Base-by-base conservation (phyloP, 2,797 vertebrate species). In the Discoglossus pictus region DNA sequence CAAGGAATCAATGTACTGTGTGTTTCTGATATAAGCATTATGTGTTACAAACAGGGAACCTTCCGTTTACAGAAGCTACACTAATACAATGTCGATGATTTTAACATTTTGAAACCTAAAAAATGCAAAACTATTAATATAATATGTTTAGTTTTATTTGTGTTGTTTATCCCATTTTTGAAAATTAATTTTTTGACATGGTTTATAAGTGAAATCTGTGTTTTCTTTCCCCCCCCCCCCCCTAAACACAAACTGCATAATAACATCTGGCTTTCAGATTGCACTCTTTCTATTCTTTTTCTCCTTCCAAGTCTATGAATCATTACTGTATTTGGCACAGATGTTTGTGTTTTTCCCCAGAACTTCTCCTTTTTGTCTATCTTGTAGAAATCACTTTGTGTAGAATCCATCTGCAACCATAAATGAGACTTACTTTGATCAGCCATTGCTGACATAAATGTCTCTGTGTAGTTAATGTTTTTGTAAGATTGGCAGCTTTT, bases 301-400 rank as follows among this genome's bases (percentile, higher is more conserved):
- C 35, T 7, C 10, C n/a, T n/a, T n/a, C 15, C 76, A 80, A 69
- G 25, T 9, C 55, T 77, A 73, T 79, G 84, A 86, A 38, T 80
- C 80, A 79, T 73, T 72, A 74, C 77, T 63, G 23, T 72, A 54
- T 47, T 46, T 60, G 63, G 73, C 25, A 40, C 68, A 76, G 56
- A 53, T 73, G 62, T 67, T 48, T 55, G 31, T 27, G 31, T 39
- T 25, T 73, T 60, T 68, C 36, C n/a, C n/a, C 47, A 18, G 43
- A 42, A 23, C 17, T 36, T 2, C 15, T 23, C 72, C 58, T 48
- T 50, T 64, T 63, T 20, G 24, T 56, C 50, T 60, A 44, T 20
- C 48, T 71, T 73, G 31, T 52, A 31, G 17, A 31, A 31, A 31
- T 31, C 4, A 4, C 8, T 31, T 8, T 31, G 8, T 31, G 8